Percentiles rank a stretch among this genome's conserved stretches.
These are phyloP conservation scores for Schizopygopsis pylzovi DNA, from an alignment of 2,797 vertebrate species.

Conservation along the genomic window DNA sequence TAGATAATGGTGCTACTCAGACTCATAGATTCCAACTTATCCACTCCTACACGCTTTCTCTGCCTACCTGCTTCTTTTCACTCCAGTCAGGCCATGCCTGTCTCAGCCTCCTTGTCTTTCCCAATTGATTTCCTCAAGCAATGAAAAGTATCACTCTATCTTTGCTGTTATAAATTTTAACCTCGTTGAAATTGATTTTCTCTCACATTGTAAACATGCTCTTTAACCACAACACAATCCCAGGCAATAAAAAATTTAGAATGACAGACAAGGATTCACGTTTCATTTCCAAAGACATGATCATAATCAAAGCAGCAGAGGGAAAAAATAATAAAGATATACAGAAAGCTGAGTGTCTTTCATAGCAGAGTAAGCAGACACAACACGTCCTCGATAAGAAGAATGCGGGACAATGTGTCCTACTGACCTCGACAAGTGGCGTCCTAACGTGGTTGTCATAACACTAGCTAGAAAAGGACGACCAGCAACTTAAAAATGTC, in stretches of 20 bases:
- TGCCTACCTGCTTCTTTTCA: conserved; percentile 6
- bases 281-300: conserved; percentile 28
- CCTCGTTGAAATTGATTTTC: conserved; percentile 51
- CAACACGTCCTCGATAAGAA: background rate
- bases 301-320: background rate
- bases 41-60: conserved; percentile 48
- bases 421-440: conserved; percentile 14
- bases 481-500: conserved; percentile 27
- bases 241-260: conserved; percentile 40
- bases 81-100: conserved; percentile 17
- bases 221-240: conserved; percentile 42
- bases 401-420: background rate
- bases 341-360: background rate
- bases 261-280: background rate
- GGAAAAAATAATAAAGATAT: background rate
- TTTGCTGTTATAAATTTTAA: conserved; percentile 35
- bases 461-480: conserved; percentile 17
- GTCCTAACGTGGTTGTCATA: conserved; percentile 14
- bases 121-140: conserved; percentile 63
- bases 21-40: conserved; percentile 60
- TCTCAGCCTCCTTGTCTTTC: conserved; percentile 41
- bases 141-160: conserved; percentile 55
- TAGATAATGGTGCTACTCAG: conserved; percentile 74
- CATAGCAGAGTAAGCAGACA: background rate
- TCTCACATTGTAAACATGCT: conserved; percentile 45